These are phyloP conservation scores for Sebastiscus tertius DNA, from an alignment of 2,797 vertebrate species.

Conservation along the genomic window DNA sequence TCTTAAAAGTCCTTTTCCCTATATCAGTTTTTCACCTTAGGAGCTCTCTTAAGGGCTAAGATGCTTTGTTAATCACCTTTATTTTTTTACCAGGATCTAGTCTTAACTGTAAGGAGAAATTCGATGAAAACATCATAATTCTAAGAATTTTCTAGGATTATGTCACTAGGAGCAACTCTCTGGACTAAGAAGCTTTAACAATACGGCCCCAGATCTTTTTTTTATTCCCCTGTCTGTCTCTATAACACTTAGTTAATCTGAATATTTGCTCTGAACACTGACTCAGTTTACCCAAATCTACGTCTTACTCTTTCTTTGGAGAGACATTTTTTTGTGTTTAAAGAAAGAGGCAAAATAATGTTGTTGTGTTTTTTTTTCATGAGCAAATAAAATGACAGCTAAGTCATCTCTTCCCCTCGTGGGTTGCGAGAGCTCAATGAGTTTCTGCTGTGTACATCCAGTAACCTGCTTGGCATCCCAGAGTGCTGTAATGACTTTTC, in stretches of 20 bases:
- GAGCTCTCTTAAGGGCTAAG: neutral
- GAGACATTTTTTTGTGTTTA: neutral
- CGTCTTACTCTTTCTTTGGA: neutral
- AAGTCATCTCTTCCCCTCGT: neutral
- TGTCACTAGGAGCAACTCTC: neutral
- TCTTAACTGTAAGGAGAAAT: neutral
- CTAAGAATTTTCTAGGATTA: neutral
- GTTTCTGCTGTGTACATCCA: constrained; percentile 12
- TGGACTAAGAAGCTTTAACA: neutral
- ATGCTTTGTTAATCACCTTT: neutral
- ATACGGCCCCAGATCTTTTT: neutral
- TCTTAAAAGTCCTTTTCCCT: neutral
- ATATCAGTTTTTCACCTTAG: neutral
- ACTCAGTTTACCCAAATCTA: neutral
- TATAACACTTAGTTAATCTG: neutral
- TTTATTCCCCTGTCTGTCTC: neutral
- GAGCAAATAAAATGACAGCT: neutral
- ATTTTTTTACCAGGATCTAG: neutral
- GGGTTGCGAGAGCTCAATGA: neutral
- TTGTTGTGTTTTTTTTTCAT: neutral
- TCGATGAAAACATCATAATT: neutral
- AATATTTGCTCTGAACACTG: neutral
- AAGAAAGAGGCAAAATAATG: neutral
- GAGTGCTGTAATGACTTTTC: constrained; percentile 43
- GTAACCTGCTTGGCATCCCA: constrained; percentile 23